Evolutionary conservation across 2,113 vertebrate species (phyloP).

Genomic region (Tringa solitaria): DNA sequence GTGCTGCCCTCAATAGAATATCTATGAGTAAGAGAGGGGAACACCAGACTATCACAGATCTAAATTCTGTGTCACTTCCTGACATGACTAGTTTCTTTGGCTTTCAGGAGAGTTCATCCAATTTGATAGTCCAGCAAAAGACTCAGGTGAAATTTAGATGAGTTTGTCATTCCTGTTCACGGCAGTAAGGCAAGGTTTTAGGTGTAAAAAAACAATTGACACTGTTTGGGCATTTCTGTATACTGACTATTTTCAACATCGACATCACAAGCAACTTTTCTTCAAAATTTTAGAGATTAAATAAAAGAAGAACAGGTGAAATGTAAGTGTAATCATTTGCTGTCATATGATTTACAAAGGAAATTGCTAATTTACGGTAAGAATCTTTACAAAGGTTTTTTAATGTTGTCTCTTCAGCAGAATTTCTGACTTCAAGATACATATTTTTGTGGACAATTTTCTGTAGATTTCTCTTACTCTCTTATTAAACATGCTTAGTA

Average conservation of each 20-base stretch:
- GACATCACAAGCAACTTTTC: background rate
- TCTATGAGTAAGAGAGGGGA: background rate
- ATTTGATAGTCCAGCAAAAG: background rate
- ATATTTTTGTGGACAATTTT: background rate
- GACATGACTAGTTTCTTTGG: background rate
- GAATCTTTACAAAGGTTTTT: background rate
- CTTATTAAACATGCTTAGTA: background rate
- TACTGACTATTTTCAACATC: background rate
- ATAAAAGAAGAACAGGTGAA: background rate
- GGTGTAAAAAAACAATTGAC: background rate
- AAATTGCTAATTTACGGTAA: background rate
- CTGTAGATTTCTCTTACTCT: background rate
- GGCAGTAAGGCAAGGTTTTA: background rate
- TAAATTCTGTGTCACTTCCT: background rate
- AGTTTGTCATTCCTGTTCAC: background rate
- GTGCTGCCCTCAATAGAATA: background rate
- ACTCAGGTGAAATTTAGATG: background rate
- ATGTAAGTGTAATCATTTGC: background rate
- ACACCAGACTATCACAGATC: background rate
- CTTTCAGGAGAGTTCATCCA: background rate
- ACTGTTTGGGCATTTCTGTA: background rate
- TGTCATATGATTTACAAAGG: background rate
- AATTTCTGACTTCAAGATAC: conserved; percentile 2
- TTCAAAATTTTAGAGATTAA: background rate
- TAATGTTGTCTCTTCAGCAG: background rate